Evolutionary conservation across 2,888 invertebrate genomes (phyloP).

Genomic region (Lagria hirta): DNA sequence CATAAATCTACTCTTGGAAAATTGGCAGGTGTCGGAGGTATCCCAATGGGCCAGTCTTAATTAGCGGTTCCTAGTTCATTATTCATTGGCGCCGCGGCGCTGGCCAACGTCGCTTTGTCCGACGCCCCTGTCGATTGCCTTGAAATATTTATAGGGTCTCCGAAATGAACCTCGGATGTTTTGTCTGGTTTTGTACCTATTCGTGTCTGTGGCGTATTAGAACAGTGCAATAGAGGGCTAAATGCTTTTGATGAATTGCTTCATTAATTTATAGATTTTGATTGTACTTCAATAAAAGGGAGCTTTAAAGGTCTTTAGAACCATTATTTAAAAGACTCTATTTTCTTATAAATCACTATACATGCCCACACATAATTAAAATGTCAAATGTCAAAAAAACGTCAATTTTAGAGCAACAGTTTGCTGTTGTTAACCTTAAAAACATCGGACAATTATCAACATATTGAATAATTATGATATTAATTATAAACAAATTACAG

Average conservation of each 20-base stretch:
- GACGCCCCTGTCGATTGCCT: slow-evolving; percentile 49
- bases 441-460: too few species aligned
- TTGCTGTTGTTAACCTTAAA: too few species aligned
- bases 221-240: slow-evolving; percentile 25
- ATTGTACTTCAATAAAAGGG: too few species aligned
- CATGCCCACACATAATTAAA: too few species aligned
- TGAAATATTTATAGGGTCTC: slow-evolving; percentile 51
- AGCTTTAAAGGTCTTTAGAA: too few species aligned
- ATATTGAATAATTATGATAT: too few species aligned
- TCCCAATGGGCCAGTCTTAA: slow-evolving; percentile 52
- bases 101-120: slow-evolving; percentile 50
- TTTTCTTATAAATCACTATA: too few species aligned
- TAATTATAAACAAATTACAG: too few species aligned
- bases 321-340: too few species aligned
- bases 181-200: slow-evolving; percentile 41
- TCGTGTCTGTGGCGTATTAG: slow-evolving; percentile 25
- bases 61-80: slow-evolving; percentile 54
- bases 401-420: too few species aligned
- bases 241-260: slow-evolving; percentile 42
- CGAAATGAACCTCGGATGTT: slow-evolving; percentile 38
- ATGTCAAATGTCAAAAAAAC: too few species aligned
- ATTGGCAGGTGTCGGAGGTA: slow-evolving; percentile 52
- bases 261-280: slow-evolving; percentile 40
- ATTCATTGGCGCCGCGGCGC: slow-evolving; percentile 48
- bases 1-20: slow-evolving; percentile 47